A percentile compares a stretch with the other conserved stretches of the same genome.
Conservation (phyloP, 2,888 invertebrate species). For the Bibio marci region DNA sequence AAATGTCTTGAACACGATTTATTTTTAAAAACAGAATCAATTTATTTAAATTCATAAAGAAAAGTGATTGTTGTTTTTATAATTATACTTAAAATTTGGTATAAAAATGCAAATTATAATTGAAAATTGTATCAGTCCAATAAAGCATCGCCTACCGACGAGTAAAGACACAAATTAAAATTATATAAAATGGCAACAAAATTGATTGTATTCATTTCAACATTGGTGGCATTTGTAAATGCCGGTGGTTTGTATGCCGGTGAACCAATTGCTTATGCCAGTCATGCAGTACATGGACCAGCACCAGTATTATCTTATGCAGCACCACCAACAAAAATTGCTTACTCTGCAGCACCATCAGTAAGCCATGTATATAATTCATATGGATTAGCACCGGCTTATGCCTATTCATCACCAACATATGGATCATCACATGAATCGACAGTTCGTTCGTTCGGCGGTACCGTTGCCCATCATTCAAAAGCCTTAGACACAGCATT, state of each 20-base stretch:
- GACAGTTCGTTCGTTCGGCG: slow-evolving; percentile 37
- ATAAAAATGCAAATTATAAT: no score
- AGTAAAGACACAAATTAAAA: no score
- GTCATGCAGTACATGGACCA: slow-evolving; percentile 37
- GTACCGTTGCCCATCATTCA: slow-evolving; percentile 37
- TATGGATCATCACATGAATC: slow-evolving; percentile 35
- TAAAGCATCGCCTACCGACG: no score
- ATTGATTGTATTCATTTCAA: slow-evolving; percentile 38
- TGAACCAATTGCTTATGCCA: slow-evolving; percentile 41
- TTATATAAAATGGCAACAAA: slow-evolving; percentile 24
- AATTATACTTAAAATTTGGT: no score
- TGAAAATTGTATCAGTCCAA: no score
- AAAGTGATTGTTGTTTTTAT: no score
- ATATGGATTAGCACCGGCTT: slow-evolving; percentile 11
- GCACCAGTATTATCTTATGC: slow-evolving; percentile 16
- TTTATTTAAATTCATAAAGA: no score
- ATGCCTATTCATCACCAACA: slow-evolving; percentile 17
- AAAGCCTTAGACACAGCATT: slow-evolving; percentile 41
- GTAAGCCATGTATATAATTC: slow-evolving; percentile 14
- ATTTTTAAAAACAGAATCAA: no score
- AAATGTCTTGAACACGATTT: no score
- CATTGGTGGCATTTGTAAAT: no score
- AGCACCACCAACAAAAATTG: slow-evolving; percentile 9
- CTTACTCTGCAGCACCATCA: slow-evolving; percentile 28
- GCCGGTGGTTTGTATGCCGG: no score